Percentiles rank a stretch among this genome's conserved stretches.
These are phyloP conservation scores for Drosophila greeni DNA, from an alignment of 2,888 invertebrate genomes.

Conservation along the genomic window DNA sequence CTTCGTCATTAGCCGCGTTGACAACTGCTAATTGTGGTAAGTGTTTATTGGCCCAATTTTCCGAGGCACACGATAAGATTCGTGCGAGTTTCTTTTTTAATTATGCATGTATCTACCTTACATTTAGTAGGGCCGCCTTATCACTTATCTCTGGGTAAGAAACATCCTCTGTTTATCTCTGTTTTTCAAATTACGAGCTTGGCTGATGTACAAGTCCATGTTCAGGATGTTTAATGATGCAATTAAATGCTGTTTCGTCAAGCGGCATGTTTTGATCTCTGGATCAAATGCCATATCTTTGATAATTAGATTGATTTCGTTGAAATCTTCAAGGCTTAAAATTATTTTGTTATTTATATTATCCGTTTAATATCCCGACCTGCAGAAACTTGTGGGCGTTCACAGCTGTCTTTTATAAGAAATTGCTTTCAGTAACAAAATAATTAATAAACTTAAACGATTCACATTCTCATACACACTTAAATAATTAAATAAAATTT, in stretches of 20 bases:
- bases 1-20: conserved; percentile 38
- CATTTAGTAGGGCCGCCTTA: conserved; percentile 12
- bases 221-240: neutral
- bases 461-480: neutral
- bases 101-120: conserved; percentile 52
- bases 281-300: neutral
- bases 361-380: neutral
- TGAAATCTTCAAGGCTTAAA: neutral
- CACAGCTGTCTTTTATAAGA: neutral
- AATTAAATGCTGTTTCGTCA: conserved; percentile 1
- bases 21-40: conserved; percentile 46
- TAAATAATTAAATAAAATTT: conserved; percentile 10
- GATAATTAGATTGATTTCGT: neutral
- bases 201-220: conserved; percentile 7
- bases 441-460: conserved; percentile 1
- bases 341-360: neutral
- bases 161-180: conserved; percentile 29
- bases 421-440: neutral
- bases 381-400: neutral
- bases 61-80: conserved; percentile 49
- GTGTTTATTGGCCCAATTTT: conserved; percentile 50
- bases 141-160: conserved; percentile 3
- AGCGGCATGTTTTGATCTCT: conserved; percentile 5
- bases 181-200: neutral
- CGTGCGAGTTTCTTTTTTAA: conserved; percentile 47